phyloP scores from a whole-genome alignment of 2,888 invertebrate genomes.

The Cordilura impudica region DNA sequence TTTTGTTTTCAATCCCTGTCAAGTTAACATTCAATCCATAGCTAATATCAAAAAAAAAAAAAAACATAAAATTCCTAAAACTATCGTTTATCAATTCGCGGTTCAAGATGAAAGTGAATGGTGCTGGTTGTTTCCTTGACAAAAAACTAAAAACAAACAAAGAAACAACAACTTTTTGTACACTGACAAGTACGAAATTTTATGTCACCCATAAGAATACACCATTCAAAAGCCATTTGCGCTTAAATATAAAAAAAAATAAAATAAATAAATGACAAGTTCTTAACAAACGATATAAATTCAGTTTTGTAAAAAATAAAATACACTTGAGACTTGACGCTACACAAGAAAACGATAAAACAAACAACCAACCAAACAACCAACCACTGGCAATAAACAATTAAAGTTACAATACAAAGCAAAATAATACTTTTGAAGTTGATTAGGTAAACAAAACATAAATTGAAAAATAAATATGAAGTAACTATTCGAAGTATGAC shows the following conservation, averaged over 20 bases:
- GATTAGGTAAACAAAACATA: neutral
- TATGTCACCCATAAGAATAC: constrained; percentile 2
- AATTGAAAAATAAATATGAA: too few species aligned
- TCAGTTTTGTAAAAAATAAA: neutral
- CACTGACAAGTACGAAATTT: constrained; percentile 23
- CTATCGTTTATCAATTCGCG: neutral
- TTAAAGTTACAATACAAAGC: neutral
- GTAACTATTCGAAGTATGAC: too few species aligned
- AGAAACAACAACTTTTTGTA: neutral
- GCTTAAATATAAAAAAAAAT: neutral
- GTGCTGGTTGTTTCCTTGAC: neutral
- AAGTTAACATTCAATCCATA: too few species aligned
- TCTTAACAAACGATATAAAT: neutral
- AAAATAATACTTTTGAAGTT: neutral
- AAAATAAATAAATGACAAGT: neutral
- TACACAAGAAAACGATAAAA: neutral
- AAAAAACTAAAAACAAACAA: too few species aligned
- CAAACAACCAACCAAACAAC: neutral
- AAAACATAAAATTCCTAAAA: neutral
- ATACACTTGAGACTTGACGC: neutral
- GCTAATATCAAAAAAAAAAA: too few species aligned
- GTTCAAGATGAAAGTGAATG: constrained; percentile 37
- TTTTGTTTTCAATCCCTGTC: too few species aligned
- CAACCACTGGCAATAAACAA: neutral
- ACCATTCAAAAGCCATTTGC: neutral